Evolutionary conservation across 2,113 vertebrate species (phyloP), one percentile per base, ranked within the genome.

Genomic region (zebrafish (Danio rerio)): DNA sequence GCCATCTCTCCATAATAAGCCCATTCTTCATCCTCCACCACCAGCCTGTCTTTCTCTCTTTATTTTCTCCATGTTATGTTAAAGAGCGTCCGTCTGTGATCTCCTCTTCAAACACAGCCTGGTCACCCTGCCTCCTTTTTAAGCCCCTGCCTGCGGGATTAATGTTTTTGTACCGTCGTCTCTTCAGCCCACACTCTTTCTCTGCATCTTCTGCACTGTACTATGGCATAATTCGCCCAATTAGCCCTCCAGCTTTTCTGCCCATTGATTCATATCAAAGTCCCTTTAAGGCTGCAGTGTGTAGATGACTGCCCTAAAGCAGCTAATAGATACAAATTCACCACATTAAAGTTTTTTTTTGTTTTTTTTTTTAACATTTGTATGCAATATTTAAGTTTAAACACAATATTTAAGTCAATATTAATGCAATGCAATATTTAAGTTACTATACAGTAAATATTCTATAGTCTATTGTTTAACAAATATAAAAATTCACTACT

Each of bases 11-110:
- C 47, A 13, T 49, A 75, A 68, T 12, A 74, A 59, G 4, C 47
- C 21, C 7, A 16, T 70, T 75, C 47, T 16, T 80, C 74, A 71
- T 52, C 58, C 7, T 16, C 63, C 15, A 77, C 50, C 45, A 65
- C 59, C 21, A 2, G 31, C 3, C 31, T 31, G 1, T 2, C 11
- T 10, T 7, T 43, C 6, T 74, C 47, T 31, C 18, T 52, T 45
- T 8, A 11, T 58, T 7, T 18, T 55, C 20, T 65, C 59, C 31
- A 42, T 82, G 6, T 15, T 56, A 16, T 72, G 50, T 55, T 13
- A 66, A 83, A 84, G 76, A 59, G 78, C 21, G 31, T 59, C 80
- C 7, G n/a, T 43, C 61, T 82, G 40, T 79, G 84, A 66, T 78
- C 78, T 81, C 61, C 4, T 13, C 81, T 77, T 84, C 72, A 65